Base-by-base conservation (phyloP, 1,140 invertebrate genomes). In the Meloidogyne floridensis region DNA sequence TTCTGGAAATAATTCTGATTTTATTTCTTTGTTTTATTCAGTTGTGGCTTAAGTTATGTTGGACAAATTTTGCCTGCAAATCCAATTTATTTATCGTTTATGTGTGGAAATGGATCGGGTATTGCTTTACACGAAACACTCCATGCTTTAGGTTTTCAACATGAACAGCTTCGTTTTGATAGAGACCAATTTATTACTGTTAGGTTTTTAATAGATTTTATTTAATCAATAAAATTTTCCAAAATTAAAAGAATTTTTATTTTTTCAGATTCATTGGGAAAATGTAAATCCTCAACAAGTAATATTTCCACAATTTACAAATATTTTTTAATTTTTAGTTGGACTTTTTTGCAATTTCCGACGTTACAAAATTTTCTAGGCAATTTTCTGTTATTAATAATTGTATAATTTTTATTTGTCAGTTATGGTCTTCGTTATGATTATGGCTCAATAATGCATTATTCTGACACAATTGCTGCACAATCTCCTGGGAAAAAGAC, bases 101-200 rank as follows among this genome's bases (percentile, higher is more conserved):
- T 84, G 82, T 82, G 78, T 69, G 32, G 77, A 70, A 72, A 89
- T 70, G 18, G 74, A 2, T 71, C 71, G 3, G 92, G 92, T 11
- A 89, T 91, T 2, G 90, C 92, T 13, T 89, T 83, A 15, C 82
- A 83, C 59, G 82, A 83, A 75, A 83, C 82, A 13, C 56, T 83
- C 18, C 82, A 83, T 56, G 75, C 82, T 47, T 15, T 83, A 15
- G 92, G 93, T 8, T 89, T 93, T 11, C 91, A 88, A 82, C 93
- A 93, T 75, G 92, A 93, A 77, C 93, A 93, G 77, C 90, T 91
- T 74, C 90, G 92, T 7, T 79, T 13, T 6, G 92, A 93, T 86
- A 87, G 92, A 5, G 91, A 93, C 82, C 78, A 91, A 3, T 90
- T 91, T 80, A 90, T 93, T 10, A 87, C 84, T 6, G 90, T 90